phyloP scores from a whole-genome alignment of 1,140 invertebrate species.

The Catajapyx aquilonaris region DNA sequence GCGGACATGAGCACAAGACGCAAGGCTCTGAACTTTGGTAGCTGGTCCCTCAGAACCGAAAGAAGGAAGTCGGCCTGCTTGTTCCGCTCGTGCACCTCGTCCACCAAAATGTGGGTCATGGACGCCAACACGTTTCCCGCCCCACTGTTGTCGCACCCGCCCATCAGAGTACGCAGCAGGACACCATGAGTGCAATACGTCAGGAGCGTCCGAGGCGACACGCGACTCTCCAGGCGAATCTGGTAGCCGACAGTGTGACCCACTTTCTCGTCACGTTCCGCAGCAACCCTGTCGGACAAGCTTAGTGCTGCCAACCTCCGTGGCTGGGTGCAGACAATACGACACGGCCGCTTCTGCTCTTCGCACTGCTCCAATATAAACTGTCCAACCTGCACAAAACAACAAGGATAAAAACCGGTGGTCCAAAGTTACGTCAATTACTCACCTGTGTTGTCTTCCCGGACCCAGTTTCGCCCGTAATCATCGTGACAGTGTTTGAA shows the following conservation, averaged over 20 bases:
- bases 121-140: constrained; percentile 37
- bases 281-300: constrained; percentile 50
- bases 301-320: constrained; percentile 67
- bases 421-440: neutral
- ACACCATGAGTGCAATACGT: constrained; percentile 87
- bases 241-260: constrained; percentile 85
- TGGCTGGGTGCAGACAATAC: constrained; percentile 85
- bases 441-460: constrained; percentile 69
- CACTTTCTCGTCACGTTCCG: constrained; percentile 62
- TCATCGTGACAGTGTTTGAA: constrained; percentile 34
- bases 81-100: constrained; percentile 90
- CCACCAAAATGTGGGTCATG: constrained; percentile 71
- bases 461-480: constrained; percentile 63
- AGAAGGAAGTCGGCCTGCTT: constrained; percentile 81
- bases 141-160: constrained; percentile 22
- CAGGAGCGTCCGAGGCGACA: constrained; percentile 56
- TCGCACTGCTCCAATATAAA: constrained; percentile 63
- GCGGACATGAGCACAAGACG: constrained; percentile 90
- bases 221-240: constrained; percentile 63
- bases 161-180: constrained; percentile 63
- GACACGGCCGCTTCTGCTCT: constrained; percentile 37
- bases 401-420: constrained; percentile 5
- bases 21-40: constrained; percentile 45
- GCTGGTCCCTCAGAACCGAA: constrained; percentile 54
- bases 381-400: constrained; percentile 42